phyloP scores from a whole-genome alignment of 2,888 invertebrate genomes.

The Notodromas monacha region DNA sequence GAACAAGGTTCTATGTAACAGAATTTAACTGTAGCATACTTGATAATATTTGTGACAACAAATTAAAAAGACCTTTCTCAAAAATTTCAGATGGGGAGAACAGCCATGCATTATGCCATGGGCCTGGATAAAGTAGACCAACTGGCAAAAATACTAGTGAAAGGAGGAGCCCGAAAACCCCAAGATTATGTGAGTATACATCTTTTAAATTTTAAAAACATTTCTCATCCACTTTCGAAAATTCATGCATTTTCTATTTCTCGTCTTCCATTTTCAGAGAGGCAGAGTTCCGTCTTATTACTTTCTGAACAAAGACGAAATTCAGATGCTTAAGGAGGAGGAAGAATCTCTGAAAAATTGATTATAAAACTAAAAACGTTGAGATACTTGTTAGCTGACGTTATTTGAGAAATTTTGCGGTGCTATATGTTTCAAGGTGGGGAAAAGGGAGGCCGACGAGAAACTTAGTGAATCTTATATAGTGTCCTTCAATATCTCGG shows the following conservation, averaged over 20 bases:
- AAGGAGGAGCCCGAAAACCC: constrained; percentile 30
- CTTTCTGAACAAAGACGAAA: constrained; percentile 67
- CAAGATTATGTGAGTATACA: not conserved
- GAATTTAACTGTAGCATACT: too few relatives aligned
- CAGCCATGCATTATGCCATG: constrained; percentile 64
- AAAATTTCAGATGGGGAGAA: constrained; percentile 67
- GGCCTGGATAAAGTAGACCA: constrained; percentile 50
- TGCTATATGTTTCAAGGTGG: too few relatives aligned
- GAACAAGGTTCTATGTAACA: too few relatives aligned
- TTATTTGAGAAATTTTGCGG: too few relatives aligned
- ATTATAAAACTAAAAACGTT: too few relatives aligned
- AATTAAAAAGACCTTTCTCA: too few relatives aligned
- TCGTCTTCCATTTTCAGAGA: constrained; percentile 23
- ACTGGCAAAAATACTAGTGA: constrained; percentile 40
- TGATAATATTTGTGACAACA: too few relatives aligned
- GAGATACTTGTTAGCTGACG: too few relatives aligned
- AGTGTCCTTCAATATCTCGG: too few relatives aligned
- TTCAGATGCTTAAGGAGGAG: constrained; percentile 46
- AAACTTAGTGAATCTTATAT: too few relatives aligned
- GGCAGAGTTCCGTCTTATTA: constrained; percentile 65
- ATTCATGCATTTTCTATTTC: constrained; percentile 6
- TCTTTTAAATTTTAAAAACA: not conserved
- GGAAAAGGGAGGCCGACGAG: too few relatives aligned
- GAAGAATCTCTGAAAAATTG: constrained; percentile 18
- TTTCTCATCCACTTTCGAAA: constrained; percentile 1